Evolutionary conservation across 2,113 vertebrate species (phyloP).

Genomic region (Ia io): DNA sequence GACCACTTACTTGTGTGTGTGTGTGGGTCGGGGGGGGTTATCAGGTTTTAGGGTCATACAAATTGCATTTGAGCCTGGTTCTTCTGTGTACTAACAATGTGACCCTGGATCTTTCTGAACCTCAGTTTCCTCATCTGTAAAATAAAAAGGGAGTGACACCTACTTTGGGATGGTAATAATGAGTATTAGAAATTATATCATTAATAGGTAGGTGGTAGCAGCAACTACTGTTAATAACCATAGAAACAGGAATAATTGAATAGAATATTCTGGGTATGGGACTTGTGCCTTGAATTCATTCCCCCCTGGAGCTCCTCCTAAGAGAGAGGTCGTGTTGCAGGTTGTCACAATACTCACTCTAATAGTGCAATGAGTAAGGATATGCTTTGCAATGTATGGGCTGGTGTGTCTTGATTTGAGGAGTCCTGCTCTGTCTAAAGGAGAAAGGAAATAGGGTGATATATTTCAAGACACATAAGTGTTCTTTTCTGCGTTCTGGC

Average conservation of each 20-base stretch:
- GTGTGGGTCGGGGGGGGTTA: neutral
- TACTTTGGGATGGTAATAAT: neutral
- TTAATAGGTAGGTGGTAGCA: slow-evolving; percentile 19
- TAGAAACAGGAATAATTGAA: neutral
- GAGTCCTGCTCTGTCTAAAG: neutral
- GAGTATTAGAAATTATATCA: neutral
- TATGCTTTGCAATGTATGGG: neutral
- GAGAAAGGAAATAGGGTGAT: neutral
- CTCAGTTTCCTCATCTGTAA: neutral
- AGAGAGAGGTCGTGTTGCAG: neutral
- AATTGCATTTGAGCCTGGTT: neutral
- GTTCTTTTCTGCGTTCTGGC: neutral
- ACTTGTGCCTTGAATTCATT: neutral
- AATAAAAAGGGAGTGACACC: neutral
- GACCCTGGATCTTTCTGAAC: neutral
- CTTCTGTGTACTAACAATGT: neutral
- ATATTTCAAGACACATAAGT: slow-evolving; percentile 15
- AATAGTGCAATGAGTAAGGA: neutral
- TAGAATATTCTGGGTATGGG: neutral
- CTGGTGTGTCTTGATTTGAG: neutral
- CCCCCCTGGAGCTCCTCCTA: neutral
- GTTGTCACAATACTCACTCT: neutral
- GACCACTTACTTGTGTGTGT: neutral
- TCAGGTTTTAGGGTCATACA: neutral
- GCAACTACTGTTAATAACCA: neutral